A percentile compares a stretch with the other conserved stretches of the same genome.
Evolutionary conservation across 2,797 vertebrate species (phyloP).

Genomic region (Knipowitschia caucasica): DNA sequence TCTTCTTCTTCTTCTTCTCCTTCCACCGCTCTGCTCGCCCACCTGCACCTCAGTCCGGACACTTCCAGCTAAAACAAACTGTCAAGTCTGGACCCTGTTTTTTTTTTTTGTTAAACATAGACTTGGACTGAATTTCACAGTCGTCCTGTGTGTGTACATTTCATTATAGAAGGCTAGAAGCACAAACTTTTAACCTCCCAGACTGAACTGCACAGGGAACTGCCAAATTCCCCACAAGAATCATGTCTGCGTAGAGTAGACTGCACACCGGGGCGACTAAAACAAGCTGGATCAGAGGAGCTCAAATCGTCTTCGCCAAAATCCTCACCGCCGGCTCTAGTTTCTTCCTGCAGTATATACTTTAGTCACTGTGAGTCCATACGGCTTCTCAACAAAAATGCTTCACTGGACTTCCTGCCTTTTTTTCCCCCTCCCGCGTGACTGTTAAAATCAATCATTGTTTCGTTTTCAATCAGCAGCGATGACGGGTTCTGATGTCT

Average conservation of each 20-base stretch:
- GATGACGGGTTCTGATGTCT: background rate
- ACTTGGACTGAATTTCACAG: conserved; percentile 20
- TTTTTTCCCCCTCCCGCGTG: conserved; percentile 41
- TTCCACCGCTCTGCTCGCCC: conserved; percentile 35
- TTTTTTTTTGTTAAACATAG: background rate
- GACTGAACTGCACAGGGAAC: conserved; percentile 45
- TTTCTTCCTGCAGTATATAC: conserved; percentile 30
- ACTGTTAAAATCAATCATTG: conserved; percentile 52
- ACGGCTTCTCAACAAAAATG: conserved; percentile 31
- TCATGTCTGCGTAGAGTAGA: conserved; percentile 22
- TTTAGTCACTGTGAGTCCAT: conserved; percentile 64
- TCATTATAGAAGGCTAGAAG: conserved; percentile 25
- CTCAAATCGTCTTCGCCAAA: conserved; percentile 1
- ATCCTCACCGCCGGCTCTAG: conserved; percentile 5
- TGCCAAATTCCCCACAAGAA: conserved; percentile 5
- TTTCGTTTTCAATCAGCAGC: conserved; percentile 7
- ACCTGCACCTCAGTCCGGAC: conserved; percentile 25
- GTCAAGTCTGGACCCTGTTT: conserved; percentile 6
- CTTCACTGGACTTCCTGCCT: conserved; percentile 60
- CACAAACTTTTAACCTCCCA: conserved; percentile 55
- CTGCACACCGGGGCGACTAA: conserved; percentile 14
- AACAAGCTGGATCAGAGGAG: conserved; percentile 25
- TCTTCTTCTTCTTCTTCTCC: conserved; percentile 30
- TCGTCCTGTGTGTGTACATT: conserved; percentile 7
- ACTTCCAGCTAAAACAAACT: conserved; percentile 34